Evolutionary conservation across 2,888 invertebrate genomes (phyloP).

Genomic region (Lomographa bimaculata): DNA sequence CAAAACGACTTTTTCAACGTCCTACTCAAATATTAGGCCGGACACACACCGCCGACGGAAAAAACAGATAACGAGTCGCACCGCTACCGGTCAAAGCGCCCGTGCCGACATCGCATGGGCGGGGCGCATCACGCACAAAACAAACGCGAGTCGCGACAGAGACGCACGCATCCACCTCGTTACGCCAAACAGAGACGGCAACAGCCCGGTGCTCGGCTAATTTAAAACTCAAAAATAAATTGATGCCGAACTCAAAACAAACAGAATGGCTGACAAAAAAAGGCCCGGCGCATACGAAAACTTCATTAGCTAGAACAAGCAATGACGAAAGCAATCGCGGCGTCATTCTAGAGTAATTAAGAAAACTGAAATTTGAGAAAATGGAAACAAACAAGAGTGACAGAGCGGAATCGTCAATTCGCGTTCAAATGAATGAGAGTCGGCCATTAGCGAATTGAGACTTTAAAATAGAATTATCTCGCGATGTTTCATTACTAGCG

Average conservation of each 20-base stretch:
- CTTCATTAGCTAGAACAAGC: slow-evolving; percentile 68
- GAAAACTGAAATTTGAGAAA: slow-evolving; percentile 59
- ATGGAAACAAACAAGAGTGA: slow-evolving; percentile 69
- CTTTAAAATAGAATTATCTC: slow-evolving; percentile 66
- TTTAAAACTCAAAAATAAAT: slow-evolving; percentile 80
- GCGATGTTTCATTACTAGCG: slow-evolving; percentile 61
- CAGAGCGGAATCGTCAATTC: slow-evolving; percentile 50
- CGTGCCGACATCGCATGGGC: slow-evolving; percentile 69
- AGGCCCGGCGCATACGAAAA: slow-evolving; percentile 74
- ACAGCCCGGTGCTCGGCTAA: slow-evolving; percentile 69
- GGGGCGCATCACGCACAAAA: slow-evolving; percentile 81
- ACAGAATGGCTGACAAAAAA: slow-evolving; percentile 81
- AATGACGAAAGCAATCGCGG: slow-evolving; percentile 66
- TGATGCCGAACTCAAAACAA: slow-evolving; percentile 81
- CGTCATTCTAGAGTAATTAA: slow-evolving; percentile 70
- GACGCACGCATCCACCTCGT: slow-evolving; percentile 42
- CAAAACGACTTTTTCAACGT: slow-evolving; percentile 67
- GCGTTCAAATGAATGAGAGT: slow-evolving; percentile 56
- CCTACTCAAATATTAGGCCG: slow-evolving; percentile 78
- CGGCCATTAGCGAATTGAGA: slow-evolving; percentile 70
- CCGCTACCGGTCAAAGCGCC: slow-evolving; percentile 79
- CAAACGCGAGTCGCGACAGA: slow-evolving; percentile 72
- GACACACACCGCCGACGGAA: slow-evolving; percentile 68
- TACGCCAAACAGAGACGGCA: slow-evolving; percentile 45
- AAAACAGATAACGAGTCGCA: slow-evolving; percentile 75